Evolutionary conservation across 2,113 vertebrate species (phyloP).

Genomic region (Scortum barcoo): DNA sequence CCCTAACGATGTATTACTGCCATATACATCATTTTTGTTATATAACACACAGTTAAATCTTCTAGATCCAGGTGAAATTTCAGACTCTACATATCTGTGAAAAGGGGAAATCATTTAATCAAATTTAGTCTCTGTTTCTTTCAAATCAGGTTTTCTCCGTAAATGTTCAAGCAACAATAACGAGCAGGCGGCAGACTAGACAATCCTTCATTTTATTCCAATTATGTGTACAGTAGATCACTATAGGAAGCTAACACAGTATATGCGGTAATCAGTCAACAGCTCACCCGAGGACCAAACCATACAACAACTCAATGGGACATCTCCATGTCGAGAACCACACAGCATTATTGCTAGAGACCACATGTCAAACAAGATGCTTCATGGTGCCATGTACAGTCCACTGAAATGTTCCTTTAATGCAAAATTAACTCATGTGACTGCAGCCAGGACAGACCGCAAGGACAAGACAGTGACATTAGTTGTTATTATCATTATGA

Average conservation of each 20-base stretch:
- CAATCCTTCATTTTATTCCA: conserved; percentile 76
- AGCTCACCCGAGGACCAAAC: conserved; percentile 25
- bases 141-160: neutral
- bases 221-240: conserved; percentile 69
- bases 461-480: conserved; percentile 13
- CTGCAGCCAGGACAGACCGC: conserved; percentile 10
- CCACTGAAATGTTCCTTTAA: conserved; percentile 25
- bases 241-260: conserved; percentile 77
- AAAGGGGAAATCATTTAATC: neutral
- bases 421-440: conserved; percentile 15
- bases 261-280: conserved; percentile 73
- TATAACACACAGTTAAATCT: neutral
- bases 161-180: conserved; percentile 27
- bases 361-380: conserved; percentile 54
- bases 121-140: neutral
- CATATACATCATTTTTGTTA: neutral
- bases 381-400: conserved; percentile 26
- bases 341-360: conserved; percentile 75
- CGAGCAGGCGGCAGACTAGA: conserved; percentile 39
- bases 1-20: neutral
- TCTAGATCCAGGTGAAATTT: neutral
- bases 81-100: neutral
- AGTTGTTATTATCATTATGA: conserved; percentile 1
- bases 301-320: conserved; percentile 31
- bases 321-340: conserved; percentile 27